Percentiles rank a stretch among this genome's conserved stretches.
Conservation (phyloP, 2,797 vertebrate species). For the Malurus leucopterus region DNA sequence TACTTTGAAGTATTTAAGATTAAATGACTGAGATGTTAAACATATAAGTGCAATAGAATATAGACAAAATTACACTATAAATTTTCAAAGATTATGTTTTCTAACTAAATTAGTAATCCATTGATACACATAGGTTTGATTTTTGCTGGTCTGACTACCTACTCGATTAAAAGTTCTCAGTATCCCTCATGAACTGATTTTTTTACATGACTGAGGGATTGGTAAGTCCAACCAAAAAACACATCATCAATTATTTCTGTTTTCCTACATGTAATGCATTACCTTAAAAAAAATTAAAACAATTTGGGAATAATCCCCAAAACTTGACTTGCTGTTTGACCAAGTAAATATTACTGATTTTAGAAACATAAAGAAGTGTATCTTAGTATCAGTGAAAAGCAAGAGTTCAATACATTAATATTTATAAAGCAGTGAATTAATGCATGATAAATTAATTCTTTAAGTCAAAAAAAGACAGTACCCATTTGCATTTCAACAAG, state of each 20-base stretch:
- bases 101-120: not conserved
- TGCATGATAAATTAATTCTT: constrained; percentile 53
- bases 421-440: constrained; percentile 54
- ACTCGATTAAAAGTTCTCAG: not conserved
- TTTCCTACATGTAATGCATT: not conserved
- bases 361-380: not conserved
- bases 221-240: not conserved
- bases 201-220: not conserved
- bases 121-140: not conserved
- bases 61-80: not conserved
- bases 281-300: not conserved
- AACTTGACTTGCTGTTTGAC: not conserved
- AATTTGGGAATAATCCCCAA: not conserved
- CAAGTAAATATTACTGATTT: constrained; percentile 3
- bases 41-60: not conserved
- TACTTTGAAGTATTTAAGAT: constrained; percentile 9
- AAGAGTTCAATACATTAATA: constrained; percentile 54
- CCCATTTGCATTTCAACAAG: constrained; percentile 58
- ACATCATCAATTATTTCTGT: not conserved
- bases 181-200: not conserved
- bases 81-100: not conserved
- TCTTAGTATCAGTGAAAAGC: not conserved
- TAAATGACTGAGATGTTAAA: not conserved
- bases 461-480: constrained; percentile 43
- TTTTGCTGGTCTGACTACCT: not conserved